Evolutionary conservation across 2,113 vertebrate species (phyloP).

Genomic region (Mixornis gularis): DNA sequence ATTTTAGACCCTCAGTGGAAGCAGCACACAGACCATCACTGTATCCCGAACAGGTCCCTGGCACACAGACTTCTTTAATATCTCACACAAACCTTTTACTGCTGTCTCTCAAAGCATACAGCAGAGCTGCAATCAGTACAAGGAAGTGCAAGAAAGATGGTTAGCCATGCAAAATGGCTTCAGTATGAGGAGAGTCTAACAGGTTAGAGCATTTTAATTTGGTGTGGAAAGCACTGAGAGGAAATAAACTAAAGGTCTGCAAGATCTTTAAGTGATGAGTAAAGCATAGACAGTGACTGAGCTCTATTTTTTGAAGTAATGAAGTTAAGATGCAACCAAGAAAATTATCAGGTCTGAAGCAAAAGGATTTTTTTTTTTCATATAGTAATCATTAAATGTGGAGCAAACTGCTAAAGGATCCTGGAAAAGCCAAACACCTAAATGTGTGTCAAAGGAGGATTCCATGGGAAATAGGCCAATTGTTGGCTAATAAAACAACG

Average conservation of each 20-base stretch:
- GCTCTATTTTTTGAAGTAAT: not conserved
- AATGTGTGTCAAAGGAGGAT: not conserved
- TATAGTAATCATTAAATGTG: not conserved
- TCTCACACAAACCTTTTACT: not conserved
- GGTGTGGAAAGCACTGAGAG: not conserved
- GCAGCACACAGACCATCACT: not conserved
- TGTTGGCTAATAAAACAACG: not conserved
- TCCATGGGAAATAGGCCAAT: not conserved
- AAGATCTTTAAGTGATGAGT: not conserved
- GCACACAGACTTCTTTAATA: not conserved
- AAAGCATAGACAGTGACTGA: not conserved
- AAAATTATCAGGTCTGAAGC: not conserved
- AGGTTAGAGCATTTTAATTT: not conserved
- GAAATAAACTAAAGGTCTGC: not conserved
- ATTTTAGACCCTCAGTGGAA: not conserved
- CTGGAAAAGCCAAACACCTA: not conserved
- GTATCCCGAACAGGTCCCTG: not conserved
- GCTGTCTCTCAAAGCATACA: not conserved
- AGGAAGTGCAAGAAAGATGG: not conserved
- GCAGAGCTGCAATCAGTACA: not conserved
- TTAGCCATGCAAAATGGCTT: not conserved
- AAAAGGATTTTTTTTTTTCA: not conserved
- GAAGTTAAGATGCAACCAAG: not conserved
- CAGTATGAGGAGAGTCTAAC: not conserved
- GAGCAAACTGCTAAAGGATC: not conserved